These are phyloP conservation scores for Cordilura impudica DNA, from an alignment of 2,888 invertebrate species.

Conservation along the genomic window DNA sequence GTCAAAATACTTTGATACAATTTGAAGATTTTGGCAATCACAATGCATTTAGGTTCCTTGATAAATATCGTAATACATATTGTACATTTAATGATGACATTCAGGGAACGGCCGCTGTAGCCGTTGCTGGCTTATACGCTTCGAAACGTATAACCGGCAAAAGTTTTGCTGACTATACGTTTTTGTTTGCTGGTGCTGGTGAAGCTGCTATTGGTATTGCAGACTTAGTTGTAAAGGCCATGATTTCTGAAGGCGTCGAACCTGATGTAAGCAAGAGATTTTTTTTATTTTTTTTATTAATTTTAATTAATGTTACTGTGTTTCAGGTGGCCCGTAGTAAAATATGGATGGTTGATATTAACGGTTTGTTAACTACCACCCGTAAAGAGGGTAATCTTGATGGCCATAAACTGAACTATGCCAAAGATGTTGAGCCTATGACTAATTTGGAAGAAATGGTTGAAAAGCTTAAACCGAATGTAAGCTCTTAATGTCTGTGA, in stretches of 20 bases:
- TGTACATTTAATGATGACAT: conserved; percentile 99
- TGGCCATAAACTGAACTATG: conserved; percentile 85
- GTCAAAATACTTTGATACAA: conserved; percentile 90
- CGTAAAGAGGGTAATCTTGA: conserved; percentile 83
- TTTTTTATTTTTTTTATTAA: not conserved
- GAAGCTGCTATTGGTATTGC: conserved; percentile 97
- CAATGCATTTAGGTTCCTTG: conserved; percentile 96
- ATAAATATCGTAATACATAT: conserved; percentile 92
- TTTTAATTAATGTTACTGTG: not conserved
- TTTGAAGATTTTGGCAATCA: conserved; percentile 99
- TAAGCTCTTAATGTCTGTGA: conserved; percentile 78
- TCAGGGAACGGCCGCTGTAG: conserved; percentile 97
- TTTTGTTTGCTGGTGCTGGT: conserved; percentile 94
- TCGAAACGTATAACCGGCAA: conserved; percentile 79
- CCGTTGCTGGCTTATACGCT: conserved; percentile 90
- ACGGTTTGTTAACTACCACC: conserved; percentile 89
- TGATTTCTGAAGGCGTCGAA: conserved; percentile 85
- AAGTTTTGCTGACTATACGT: conserved; percentile 90
- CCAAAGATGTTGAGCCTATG: conserved; percentile 88
- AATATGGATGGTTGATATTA: conserved; percentile 97
- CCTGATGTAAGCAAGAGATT: conserved; percentile 72
- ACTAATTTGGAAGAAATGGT: conserved; percentile 89
- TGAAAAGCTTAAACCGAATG: conserved; percentile 92
- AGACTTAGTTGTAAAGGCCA: conserved; percentile 91
- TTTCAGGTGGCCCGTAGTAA: conserved; percentile 86